Evolutionary conservation across 2,797 vertebrate genomes (phyloP).

Genomic region (Antennarius maculatus): DNA sequence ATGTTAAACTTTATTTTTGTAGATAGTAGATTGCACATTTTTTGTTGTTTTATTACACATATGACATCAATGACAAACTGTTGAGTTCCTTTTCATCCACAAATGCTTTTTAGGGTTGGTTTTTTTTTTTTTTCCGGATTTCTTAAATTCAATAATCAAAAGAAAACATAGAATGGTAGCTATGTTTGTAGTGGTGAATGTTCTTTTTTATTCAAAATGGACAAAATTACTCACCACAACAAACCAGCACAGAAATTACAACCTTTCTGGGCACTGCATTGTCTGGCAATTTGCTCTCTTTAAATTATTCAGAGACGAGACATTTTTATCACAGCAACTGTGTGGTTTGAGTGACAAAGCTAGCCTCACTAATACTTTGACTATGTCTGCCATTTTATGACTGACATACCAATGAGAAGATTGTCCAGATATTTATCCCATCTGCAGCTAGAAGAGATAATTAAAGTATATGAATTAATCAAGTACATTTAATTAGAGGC

Average conservation of each 20-base stretch:
- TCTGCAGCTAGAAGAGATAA: constrained; percentile 99
- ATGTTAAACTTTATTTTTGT: not conserved
- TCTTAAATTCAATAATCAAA: not conserved
- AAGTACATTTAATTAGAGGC: constrained; percentile 99
- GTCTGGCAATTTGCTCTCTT: constrained; percentile 89
- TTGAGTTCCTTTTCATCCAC: constrained; percentile 17
- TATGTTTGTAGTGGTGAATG: constrained; percentile 45
- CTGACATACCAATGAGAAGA: constrained; percentile 99
- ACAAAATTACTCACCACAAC: constrained; percentile 64
- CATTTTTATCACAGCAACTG: constrained; percentile 83
- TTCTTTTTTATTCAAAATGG: constrained; percentile 57
- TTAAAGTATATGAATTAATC: constrained; percentile 99
- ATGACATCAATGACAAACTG: not conserved
- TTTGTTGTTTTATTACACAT: not conserved
- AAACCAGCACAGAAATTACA: constrained; percentile 71
- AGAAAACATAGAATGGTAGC: constrained; percentile 48
- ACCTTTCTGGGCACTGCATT: constrained; percentile 82
- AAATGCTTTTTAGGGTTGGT: not conserved
- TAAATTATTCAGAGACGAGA: constrained; percentile 91
- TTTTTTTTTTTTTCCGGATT: too few relatives aligned
- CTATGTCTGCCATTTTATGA: constrained; percentile 97
- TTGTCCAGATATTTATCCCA: constrained; percentile 99
- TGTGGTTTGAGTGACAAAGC: constrained; percentile 86
- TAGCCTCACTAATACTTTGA: constrained; percentile 91
- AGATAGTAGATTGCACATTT: not conserved